Conservation (phyloP, 2,797 vertebrate genomes). For the Chelmon rostratus region DNA sequence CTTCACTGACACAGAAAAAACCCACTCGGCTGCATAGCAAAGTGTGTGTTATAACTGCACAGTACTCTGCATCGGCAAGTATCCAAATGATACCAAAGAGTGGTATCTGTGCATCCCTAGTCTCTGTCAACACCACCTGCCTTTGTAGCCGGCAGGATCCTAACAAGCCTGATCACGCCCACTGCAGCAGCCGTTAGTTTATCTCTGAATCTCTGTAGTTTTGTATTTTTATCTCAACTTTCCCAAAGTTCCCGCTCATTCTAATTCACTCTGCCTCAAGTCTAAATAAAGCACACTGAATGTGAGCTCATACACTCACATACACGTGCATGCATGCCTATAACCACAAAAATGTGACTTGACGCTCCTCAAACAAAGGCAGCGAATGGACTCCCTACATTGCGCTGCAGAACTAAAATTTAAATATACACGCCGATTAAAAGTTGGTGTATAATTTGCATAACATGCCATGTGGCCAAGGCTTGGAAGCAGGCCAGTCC, state of each 20-base stretch:
- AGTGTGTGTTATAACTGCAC: no score
- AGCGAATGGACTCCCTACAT: not conserved
- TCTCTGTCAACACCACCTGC: conserved; percentile 17
- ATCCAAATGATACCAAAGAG: no score
- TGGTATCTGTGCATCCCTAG: no score
- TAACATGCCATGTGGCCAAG: not conserved
- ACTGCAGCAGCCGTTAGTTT: conserved; percentile 1
- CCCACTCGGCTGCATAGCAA: no score
- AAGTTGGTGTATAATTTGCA: not conserved
- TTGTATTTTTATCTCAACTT: conserved; percentile 18
- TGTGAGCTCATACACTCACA: not conserved
- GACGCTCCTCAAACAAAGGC: not conserved
- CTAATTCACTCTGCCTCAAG: not conserved
- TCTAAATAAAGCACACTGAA: conserved; percentile 16
- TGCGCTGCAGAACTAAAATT: not conserved
- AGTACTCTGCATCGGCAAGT: no score
- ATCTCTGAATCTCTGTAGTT: conserved; percentile 14
- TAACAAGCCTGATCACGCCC: conserved; percentile 41
- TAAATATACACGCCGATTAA: not conserved
- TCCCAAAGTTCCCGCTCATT: not conserved
- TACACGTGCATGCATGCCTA: not conserved
- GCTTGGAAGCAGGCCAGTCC: not conserved
- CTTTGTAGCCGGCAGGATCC: conserved; percentile 13
- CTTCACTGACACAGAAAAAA: no score
- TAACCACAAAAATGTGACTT: conserved; percentile 6